Percentiles rank a stretch among this genome's conserved stretches.
These are phyloP conservation scores for Gambelia wislizenii DNA, from an alignment of 2,797 vertebrate species.

Conservation along the genomic window DNA sequence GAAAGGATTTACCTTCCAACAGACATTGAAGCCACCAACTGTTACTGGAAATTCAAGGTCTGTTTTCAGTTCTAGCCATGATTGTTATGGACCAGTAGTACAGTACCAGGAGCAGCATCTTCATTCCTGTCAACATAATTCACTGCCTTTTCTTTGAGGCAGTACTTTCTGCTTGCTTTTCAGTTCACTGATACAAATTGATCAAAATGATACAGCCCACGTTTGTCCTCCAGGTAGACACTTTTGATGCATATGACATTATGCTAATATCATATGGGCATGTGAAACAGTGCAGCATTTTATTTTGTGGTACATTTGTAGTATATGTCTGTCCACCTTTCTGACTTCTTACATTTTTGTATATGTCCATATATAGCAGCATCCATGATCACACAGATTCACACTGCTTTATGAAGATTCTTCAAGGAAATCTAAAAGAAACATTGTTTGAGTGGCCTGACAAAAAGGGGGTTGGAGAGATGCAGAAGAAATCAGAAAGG, in stretches of 20 bases:
- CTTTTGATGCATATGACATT: not conserved
- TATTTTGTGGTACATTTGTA: not conserved
- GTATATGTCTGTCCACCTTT: not conserved
- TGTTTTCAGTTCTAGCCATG: not conserved
- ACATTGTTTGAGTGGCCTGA: conserved; percentile 94
- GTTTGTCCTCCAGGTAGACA: not conserved
- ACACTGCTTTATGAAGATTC: conserved; percentile 98
- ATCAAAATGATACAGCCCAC: not conserved
- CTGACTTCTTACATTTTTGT: conserved; percentile 71
- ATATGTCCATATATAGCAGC: conserved; percentile 85
- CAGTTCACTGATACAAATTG: not conserved
- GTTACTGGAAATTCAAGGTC: too few relatives aligned
- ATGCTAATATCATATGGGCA: too few relatives aligned
- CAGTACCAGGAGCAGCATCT: not conserved
- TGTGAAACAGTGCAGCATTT: too few relatives aligned
- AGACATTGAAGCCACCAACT: too few relatives aligned
- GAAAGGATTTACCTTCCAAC: not conserved
- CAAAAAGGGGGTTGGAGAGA: conserved; percentile 82
- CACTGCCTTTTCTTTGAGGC: not conserved
- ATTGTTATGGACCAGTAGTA: not conserved
- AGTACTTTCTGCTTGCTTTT: not conserved
- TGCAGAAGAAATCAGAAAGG: conserved; percentile 90
- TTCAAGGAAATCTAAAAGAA: conserved; percentile 96
- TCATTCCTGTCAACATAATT: not conserved
- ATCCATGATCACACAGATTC: conserved; percentile 97